Evolutionary conservation across 2,888 invertebrate species (phyloP).

Genomic region (Adineta ricciae): DNA sequence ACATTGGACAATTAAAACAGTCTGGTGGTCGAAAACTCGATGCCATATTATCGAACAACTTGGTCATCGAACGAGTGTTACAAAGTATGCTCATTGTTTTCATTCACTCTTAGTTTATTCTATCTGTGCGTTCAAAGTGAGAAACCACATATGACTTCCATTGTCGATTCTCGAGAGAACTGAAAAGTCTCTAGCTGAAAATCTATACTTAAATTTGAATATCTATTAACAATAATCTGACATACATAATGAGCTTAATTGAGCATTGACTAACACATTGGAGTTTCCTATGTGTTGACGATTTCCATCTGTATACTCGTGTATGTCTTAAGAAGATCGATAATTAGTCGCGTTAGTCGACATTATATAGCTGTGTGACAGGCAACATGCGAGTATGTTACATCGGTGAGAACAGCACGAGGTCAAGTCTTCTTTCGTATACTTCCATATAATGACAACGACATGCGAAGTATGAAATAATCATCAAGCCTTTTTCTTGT

Average conservation of each 20-base stretch:
- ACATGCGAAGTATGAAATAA: slow-evolving; percentile 1
- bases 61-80: not conserved
- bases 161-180: too few relatives aligned
- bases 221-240: not conserved
- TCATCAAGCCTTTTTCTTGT: not conserved
- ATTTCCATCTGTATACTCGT: not conserved
- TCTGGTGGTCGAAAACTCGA: slow-evolving; percentile 1
- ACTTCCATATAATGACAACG: not conserved
- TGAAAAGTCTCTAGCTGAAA: too few relatives aligned
- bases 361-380: not conserved
- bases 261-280: not conserved
- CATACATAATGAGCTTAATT: not conserved
- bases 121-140: too few relatives aligned
- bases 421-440: not conserved
- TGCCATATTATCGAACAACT: slow-evolving; percentile 4
- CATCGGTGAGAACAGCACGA: not conserved
- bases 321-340: not conserved
- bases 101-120: too few relatives aligned
- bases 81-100: not conserved
- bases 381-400: not conserved
- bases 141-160: too few relatives aligned
- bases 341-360: slow-evolving; percentile 5
- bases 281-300: not conserved
- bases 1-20: slow-evolving; percentile 19
- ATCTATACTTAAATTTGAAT: not conserved